phyloP scores from a whole-genome alignment of 2,888 invertebrate genomes.

The Athalia rosae region DNA sequence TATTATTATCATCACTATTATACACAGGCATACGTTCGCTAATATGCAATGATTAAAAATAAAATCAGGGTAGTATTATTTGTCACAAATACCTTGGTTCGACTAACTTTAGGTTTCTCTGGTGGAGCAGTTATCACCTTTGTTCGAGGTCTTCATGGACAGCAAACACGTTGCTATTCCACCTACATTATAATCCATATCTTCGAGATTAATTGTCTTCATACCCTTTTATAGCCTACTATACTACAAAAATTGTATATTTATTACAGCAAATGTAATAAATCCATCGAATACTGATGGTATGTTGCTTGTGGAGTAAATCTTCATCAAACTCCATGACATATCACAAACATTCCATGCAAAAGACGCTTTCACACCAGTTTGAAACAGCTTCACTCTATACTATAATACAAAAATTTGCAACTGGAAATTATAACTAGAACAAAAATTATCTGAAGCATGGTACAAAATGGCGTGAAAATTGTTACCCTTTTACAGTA shows the following conservation, averaged over 20 bases:
- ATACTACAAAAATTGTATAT: slow-evolving; percentile 3
- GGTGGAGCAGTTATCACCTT: slow-evolving; percentile 39
- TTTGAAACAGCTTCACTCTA: neutral
- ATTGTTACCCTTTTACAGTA: neutral
- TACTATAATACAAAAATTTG: neutral
- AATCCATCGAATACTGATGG: slow-evolving; percentile 10
- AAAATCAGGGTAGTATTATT: neutral
- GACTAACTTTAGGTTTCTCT: slow-evolving; percentile 31
- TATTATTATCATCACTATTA: neutral
- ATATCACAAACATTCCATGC: neutral
- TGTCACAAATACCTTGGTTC: neutral
- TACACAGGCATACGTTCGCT: slow-evolving; percentile 13
- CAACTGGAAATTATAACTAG: too few relatives aligned
- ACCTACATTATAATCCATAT: slow-evolving; percentile 39
- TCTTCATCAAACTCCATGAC: neutral
- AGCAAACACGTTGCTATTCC: slow-evolving; percentile 36
- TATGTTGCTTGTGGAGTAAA: neutral
- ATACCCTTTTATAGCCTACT: neutral
- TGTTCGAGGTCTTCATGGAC: slow-evolving; percentile 33
- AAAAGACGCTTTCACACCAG: neutral
- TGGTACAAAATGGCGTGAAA: neutral
- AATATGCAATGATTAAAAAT: neutral
- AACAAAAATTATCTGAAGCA: neutral
- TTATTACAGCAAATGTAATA: slow-evolving; percentile 7
- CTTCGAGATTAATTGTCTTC: slow-evolving; percentile 32